Percentiles rank a stretch among this genome's conserved stretches.
These are phyloP conservation scores for Amazona guildingii DNA, from an alignment of 2,113 vertebrate species.

Conservation along the genomic window DNA sequence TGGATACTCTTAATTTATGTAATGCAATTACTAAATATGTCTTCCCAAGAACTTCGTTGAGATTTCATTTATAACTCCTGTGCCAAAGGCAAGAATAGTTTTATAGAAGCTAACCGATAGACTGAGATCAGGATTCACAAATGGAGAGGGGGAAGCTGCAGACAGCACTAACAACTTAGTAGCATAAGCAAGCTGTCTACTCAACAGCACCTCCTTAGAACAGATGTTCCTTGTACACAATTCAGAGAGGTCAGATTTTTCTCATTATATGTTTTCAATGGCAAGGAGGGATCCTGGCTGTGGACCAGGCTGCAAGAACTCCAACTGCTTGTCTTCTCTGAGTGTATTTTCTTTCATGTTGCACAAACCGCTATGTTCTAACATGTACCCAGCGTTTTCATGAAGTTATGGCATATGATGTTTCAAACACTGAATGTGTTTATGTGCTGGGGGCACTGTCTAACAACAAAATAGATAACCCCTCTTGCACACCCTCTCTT, in stretches of 20 bases:
- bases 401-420: background rate
- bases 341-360: background rate
- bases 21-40: background rate
- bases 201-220: background rate
- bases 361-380: background rate
- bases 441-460: background rate
- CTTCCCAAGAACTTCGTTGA: background rate
- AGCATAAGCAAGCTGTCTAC: background rate
- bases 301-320: background rate
- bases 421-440: background rate
- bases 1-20: background rate
- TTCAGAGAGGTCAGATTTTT: conserved; percentile 1
- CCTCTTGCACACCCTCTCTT: background rate
- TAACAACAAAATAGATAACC: background rate
- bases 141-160: background rate
- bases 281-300: background rate
- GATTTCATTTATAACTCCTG: background rate
- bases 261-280: background rate
- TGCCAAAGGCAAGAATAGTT: background rate
- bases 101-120: background rate
- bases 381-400: background rate
- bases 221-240: background rate
- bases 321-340: background rate
- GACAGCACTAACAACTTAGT: background rate
- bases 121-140: background rate